phyloP scores from a whole-genome alignment of 1,140 invertebrate genomes.

The Anthonomus grandis region DNA sequence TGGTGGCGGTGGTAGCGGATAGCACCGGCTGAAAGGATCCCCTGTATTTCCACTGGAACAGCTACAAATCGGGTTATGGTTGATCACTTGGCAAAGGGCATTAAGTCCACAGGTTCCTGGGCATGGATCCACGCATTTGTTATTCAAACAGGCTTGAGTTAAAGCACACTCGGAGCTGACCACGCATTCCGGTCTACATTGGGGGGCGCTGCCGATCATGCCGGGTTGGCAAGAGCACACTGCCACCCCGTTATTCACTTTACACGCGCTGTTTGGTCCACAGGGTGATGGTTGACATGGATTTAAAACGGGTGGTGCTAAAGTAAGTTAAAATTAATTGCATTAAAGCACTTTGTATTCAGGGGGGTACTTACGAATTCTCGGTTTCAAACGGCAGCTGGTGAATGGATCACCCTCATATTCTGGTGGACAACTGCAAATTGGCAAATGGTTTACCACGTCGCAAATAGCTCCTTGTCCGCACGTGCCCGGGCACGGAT shows the following conservation, averaged over 20 bases:
- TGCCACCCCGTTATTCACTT: constrained; percentile 67
- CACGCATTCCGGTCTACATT: constrained; percentile 69
- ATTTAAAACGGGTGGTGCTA: constrained; percentile 23
- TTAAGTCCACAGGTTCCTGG: constrained; percentile 69
- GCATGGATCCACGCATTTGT: constrained; percentile 70
- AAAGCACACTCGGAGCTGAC: constrained; percentile 68
- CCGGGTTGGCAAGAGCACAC: constrained; percentile 67
- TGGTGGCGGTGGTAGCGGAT: constrained; percentile 39
- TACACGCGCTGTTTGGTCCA: constrained; percentile 64
- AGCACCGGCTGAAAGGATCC: constrained; percentile 66
- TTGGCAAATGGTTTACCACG: constrained; percentile 74
- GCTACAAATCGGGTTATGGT: constrained; percentile 73
- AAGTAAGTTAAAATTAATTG: constrained; percentile 9
- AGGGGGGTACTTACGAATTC: constrained; percentile 21
- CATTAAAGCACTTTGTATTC: not conserved
- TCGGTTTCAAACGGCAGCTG: constrained; percentile 55
- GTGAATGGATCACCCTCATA: constrained; percentile 70
- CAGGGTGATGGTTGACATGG: constrained; percentile 58
- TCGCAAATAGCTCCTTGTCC: constrained; percentile 70
- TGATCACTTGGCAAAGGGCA: constrained; percentile 70
- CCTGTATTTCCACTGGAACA: constrained; percentile 67
- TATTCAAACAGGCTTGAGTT: constrained; percentile 64
- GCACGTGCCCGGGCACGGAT: constrained; percentile 76
- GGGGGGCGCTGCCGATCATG: constrained; percentile 70
- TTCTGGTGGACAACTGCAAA: constrained; percentile 64